Conservation (phyloP, 1,140 invertebrate species). For the Lamellibrachia luymesi region DNA sequence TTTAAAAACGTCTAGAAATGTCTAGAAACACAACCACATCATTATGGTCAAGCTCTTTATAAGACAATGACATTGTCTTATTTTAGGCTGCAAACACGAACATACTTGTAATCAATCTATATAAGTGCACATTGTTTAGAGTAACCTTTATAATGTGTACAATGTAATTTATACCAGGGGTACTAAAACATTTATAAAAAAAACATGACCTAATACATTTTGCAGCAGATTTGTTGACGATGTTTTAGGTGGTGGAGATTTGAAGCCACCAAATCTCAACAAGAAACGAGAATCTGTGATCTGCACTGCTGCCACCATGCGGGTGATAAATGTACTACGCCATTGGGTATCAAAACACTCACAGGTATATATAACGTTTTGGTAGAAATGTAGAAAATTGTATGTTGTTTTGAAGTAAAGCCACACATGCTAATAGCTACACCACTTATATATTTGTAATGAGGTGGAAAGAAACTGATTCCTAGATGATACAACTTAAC, state of each 20-base stretch:
- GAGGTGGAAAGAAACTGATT: neutral
- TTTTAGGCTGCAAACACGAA: too few species aligned
- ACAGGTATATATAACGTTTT: constrained; percentile 41
- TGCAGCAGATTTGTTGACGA: neutral
- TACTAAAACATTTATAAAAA: neutral
- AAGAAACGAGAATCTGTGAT: constrained; percentile 80
- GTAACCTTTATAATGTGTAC: neutral
- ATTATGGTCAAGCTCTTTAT: too few species aligned
- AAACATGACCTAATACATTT: too few species aligned
- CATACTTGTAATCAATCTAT: too few species aligned
- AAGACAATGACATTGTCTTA: too few species aligned
- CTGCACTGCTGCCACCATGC: constrained; percentile 88
- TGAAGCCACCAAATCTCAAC: constrained; percentile 46
- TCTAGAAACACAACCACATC: too few species aligned
- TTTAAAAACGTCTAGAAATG: too few species aligned
- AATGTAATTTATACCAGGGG: neutral
- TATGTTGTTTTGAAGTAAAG: too few species aligned
- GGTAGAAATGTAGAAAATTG: neutral
- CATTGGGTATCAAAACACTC: constrained; percentile 73
- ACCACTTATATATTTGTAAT: too few species aligned
- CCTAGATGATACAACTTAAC: neutral
- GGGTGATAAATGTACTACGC: constrained; percentile 85
- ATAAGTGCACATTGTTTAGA: too few species aligned
- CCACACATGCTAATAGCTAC: too few species aligned
- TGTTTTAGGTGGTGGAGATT: constrained; percentile 48